Evolutionary conservation across 2,888 invertebrate genomes (phyloP).

Genomic region (Tetranychus piercei): DNA sequence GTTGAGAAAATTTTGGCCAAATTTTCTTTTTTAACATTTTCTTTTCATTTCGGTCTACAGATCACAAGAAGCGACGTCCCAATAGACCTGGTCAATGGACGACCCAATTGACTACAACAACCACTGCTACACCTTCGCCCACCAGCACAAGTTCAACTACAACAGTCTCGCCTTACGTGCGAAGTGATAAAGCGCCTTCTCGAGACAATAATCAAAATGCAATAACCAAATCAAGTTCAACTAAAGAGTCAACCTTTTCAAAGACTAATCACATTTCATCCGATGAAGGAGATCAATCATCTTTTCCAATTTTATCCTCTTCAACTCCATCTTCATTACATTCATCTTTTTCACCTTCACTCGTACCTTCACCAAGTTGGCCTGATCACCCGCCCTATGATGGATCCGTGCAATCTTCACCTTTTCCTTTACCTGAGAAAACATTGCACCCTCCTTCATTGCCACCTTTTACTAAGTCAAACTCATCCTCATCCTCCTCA

Average conservation of each 20-base stretch:
- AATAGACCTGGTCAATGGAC: neutral
- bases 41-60: neutral
- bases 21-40: neutral
- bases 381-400: neutral
- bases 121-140: neutral
- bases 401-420: neutral
- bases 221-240: constrained; percentile 1
- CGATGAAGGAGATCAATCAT: neutral
- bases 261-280: neutral
- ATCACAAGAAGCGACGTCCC: neutral
- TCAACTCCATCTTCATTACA: neutral
- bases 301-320: neutral
- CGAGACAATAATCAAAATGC: neutral
- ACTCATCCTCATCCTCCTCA: neutral
- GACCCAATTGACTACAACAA: neutral
- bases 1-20: neutral
- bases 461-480: neutral
- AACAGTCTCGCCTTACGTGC: neutral
- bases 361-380: neutral
- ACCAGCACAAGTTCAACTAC: constrained; percentile 4
- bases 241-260: neutral
- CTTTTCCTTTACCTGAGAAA: neutral
- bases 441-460: neutral
- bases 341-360: neutral
- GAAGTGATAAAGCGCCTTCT: neutral